Evolutionary conservation across 1,140 invertebrate species (phyloP).

Genomic region (Alviniconcha marisindica): DNA sequence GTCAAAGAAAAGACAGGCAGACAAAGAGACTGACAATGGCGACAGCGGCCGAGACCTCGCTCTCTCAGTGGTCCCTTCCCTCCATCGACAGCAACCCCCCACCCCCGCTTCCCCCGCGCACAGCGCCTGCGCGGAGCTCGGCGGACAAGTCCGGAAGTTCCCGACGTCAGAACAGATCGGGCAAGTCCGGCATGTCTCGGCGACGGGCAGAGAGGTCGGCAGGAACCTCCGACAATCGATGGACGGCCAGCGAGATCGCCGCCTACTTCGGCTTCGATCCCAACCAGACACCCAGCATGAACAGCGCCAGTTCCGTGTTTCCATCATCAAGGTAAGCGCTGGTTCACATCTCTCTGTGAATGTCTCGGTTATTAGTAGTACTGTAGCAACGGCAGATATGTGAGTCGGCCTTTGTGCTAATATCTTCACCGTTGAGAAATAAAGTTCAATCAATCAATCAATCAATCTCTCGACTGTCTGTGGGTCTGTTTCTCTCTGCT

Average conservation of each 20-base stretch:
- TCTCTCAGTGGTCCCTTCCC: no score
- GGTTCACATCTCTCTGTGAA: background rate
- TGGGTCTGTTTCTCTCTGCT: no score
- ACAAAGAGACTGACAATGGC: background rate
- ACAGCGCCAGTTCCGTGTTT: slow-evolving; percentile 18
- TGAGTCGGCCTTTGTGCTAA: no score
- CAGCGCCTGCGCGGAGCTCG: background rate
- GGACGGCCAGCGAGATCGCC: slow-evolving; percentile 24
- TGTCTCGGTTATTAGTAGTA: no score
- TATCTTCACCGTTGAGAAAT: no score
- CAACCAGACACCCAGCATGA: slow-evolving; percentile 14
- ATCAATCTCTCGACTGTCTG: no score
- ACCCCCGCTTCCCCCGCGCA: no score
- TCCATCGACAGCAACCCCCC: no score
- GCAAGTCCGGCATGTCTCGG: background rate
- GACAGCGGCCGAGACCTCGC: background rate
- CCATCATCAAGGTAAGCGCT: slow-evolving; percentile 1
- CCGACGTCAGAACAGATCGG: background rate
- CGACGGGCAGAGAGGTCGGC: background rate
- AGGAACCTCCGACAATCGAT: background rate
- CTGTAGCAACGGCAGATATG: no score
- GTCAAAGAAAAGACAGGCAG: no score
- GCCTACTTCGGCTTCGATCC: slow-evolving; percentile 14
- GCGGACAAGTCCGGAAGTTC: background rate
- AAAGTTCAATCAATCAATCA: no score